These are phyloP conservation scores for Coregonus clupeaformis DNA, from an alignment of 2,113 vertebrate genomes.

Conservation along the genomic window DNA sequence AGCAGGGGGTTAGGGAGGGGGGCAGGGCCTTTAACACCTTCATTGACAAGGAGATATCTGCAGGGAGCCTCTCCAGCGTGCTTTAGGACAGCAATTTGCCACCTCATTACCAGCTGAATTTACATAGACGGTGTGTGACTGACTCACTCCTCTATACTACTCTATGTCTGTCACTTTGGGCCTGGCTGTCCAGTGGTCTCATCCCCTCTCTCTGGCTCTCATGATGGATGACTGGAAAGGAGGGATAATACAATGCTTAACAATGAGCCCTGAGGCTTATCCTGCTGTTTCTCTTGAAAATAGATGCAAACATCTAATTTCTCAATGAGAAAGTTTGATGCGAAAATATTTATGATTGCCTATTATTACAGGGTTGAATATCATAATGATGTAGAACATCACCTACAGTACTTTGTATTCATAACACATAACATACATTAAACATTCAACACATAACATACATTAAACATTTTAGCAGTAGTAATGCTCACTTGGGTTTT, in stretches of 20 bases:
- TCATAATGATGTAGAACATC: neutral
- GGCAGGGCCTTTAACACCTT: conserved; percentile 67
- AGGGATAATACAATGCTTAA: conserved; percentile 17
- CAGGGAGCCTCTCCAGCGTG: conserved; percentile 52
- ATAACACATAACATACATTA: neutral
- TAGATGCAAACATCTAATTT: conserved; percentile 29
- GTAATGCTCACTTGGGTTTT: neutral
- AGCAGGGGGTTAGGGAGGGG: conserved; percentile 34
- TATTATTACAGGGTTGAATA: neutral
- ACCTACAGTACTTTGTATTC: neutral
- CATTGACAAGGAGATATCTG: conserved; percentile 63
- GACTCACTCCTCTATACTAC: conserved; percentile 34
- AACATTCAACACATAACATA: neutral
- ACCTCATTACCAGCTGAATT: conserved; percentile 77
- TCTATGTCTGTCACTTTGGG: neutral
- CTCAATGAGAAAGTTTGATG: conserved; percentile 25
- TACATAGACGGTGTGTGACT: conserved; percentile 66
- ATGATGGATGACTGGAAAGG: conserved; percentile 32
- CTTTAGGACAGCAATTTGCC: conserved; percentile 77
- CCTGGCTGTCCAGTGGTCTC: neutral
- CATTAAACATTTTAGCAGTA: neutral
- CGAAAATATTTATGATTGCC: neutral
- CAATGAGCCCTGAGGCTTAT: conserved; percentile 34
- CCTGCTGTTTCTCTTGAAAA: conserved; percentile 34
- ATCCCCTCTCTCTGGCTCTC: conserved; percentile 4